These are phyloP conservation scores for Phrynosoma platyrhinos DNA, from an alignment of 2,113 vertebrate genomes.

Conservation along the genomic window DNA sequence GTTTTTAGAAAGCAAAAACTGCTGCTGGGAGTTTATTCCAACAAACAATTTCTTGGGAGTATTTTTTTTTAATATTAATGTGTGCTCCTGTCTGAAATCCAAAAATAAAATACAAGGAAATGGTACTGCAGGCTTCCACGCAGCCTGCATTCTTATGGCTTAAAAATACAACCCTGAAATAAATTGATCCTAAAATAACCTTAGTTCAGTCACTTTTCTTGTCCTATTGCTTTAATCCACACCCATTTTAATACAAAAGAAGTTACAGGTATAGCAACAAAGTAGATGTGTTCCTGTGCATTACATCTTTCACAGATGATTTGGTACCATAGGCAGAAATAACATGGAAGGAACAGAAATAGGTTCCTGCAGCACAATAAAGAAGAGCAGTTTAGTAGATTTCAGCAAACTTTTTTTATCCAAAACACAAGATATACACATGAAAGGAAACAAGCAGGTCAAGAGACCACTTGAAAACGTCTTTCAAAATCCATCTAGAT, in stretches of 20 bases:
- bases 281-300: no score
- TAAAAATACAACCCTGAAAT: conserved; percentile 35
- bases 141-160: not conserved
- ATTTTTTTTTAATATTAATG: not conserved
- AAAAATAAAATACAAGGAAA: conserved; percentile 32
- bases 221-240: not conserved
- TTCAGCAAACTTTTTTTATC: no score
- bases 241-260: not conserved
- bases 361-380: no score
- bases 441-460: no score
- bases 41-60: conserved; percentile 14
- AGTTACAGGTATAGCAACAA: not conserved
- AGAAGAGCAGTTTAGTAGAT: no score
- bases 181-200: conserved; percentile 32
- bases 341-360: no score
- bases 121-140: not conserved
- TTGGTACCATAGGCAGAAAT: no score
- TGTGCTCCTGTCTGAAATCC: not conserved
- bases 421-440: no score
- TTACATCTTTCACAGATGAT: no score
- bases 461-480: no score
- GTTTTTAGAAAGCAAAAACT: conserved; percentile 32
- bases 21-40: not conserved
- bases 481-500: no score
- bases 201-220: conserved; percentile 13